phyloP scores from a whole-genome alignment of 2,113 vertebrate genomes.

The Danio rerio region DNA sequence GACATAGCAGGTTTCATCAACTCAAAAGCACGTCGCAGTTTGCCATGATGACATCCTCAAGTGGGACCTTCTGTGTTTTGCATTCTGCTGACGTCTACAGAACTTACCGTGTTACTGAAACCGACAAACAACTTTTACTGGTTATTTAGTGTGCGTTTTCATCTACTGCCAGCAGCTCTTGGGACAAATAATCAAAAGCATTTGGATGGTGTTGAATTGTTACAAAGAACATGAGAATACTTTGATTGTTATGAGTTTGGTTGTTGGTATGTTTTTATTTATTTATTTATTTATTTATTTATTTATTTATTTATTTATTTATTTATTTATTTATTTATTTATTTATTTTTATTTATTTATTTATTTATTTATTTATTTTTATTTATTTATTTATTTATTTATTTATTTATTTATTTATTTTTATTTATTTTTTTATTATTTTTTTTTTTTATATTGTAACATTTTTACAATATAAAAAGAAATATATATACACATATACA shows the following conservation, averaged over 20 bases:
- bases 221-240: neutral
- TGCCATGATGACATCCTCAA: neutral
- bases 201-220: neutral
- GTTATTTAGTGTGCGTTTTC: slow-evolving; percentile 16
- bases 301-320: too few relatives aligned
- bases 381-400: too few relatives aligned
- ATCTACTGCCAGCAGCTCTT: neutral
- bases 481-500: too few relatives aligned
- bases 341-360: too few relatives aligned
- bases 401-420: too few relatives aligned
- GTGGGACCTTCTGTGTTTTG: neutral
- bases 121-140: neutral
- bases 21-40: neutral
- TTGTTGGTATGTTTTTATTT: too few relatives aligned
- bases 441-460: too few relatives aligned
- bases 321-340: too few relatives aligned
- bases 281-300: too few relatives aligned
- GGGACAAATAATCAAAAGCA: slow-evolving; percentile 10
- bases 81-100: neutral
- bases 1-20: slow-evolving; percentile 8
- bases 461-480: too few relatives aligned
- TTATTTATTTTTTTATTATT: too few relatives aligned
- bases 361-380: too few relatives aligned
- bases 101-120: neutral
- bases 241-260: neutral